Evolutionary conservation across 1,140 invertebrate genomes (phyloP).

Genomic region (Heliconius melpomene): DNA sequence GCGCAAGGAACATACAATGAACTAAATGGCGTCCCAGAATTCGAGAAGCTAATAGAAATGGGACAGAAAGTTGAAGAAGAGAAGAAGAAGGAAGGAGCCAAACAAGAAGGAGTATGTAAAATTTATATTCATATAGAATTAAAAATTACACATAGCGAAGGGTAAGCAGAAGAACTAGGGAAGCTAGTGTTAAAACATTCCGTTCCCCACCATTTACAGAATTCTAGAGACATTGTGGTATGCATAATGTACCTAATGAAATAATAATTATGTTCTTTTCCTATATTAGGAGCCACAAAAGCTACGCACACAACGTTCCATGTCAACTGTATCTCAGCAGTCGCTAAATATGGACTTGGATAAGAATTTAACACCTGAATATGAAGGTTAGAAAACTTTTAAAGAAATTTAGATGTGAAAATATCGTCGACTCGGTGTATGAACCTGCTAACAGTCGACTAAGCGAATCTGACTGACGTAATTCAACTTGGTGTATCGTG

Average conservation of each 20-base stretch:
- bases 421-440: too few species aligned
- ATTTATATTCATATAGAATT: neutral
- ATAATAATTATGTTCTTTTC: too few species aligned
- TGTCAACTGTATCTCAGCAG: conserved; percentile 68
- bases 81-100: neutral
- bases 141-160: too few species aligned
- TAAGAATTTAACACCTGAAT: conserved; percentile 46
- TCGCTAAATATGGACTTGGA: neutral
- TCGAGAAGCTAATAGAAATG: neutral
- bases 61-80: neutral
- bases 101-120: neutral
- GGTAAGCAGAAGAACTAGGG: too few species aligned
- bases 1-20: neutral
- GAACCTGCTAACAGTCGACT: too few species aligned
- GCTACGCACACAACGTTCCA: conserved; percentile 41
- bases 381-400: conserved; percentile 43
- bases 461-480: too few species aligned
- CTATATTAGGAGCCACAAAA: neutral
- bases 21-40: neutral
- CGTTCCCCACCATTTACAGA: too few species aligned
- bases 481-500: too few species aligned
- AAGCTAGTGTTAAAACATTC: too few species aligned
- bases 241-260: too few species aligned
- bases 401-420: too few species aligned
- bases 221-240: too few species aligned